Conservation (phyloP, 2,113 vertebrate genomes). For the Ramphastos sulfuratus region DNA sequence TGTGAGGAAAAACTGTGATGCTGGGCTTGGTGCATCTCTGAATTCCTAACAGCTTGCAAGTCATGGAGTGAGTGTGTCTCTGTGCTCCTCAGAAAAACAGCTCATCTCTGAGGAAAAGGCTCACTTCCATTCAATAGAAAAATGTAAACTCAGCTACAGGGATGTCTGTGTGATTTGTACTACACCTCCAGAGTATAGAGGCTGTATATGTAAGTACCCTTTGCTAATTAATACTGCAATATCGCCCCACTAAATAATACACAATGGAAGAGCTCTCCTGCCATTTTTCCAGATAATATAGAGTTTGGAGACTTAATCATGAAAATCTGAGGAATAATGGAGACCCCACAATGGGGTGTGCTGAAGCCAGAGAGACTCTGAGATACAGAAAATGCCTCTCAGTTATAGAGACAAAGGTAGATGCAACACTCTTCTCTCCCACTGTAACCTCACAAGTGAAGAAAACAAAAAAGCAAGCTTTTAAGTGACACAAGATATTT, state of each 20-base stretch:
- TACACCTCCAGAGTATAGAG: neutral
- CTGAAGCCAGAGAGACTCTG: neutral
- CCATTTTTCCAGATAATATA: neutral
- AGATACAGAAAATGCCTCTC: neutral
- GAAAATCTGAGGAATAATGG: neutral
- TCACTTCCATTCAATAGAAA: neutral
- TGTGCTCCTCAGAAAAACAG: neutral
- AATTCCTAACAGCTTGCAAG: slow-evolving; percentile 18
- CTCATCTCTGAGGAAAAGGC: neutral
- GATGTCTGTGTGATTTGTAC: neutral
- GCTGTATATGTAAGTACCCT: neutral
- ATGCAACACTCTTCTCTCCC: neutral
- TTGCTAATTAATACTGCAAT: slow-evolving; percentile 15
- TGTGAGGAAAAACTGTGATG: slow-evolving; percentile 25
- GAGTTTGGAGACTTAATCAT: neutral
- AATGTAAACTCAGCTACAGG: neutral
- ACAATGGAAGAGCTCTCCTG: neutral
- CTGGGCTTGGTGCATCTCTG: neutral
- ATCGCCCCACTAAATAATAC: neutral
- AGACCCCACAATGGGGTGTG: neutral
- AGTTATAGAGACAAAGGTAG: neutral
- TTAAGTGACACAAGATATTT: neutral
- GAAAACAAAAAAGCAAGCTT: neutral
- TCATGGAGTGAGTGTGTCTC: neutral
- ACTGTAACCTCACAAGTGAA: neutral